Percentiles rank a stretch among this genome's conserved stretches.
Conservation (phyloP, 1,140 invertebrate species). For the Chrysomallon squamiferum region DNA sequence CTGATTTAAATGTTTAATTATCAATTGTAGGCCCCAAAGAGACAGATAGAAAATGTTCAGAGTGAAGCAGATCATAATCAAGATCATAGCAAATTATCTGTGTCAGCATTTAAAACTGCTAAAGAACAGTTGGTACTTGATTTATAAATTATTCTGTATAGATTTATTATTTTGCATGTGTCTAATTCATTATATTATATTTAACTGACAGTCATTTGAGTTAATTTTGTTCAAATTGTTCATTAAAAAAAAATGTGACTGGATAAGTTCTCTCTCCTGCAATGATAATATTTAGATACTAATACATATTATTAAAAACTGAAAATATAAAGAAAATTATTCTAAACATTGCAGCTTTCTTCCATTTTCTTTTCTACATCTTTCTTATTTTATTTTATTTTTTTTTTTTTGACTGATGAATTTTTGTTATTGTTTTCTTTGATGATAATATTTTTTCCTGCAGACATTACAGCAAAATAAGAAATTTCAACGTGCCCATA, state of each 20-base stretch:
- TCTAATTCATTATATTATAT: neutral
- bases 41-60: neutral
- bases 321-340: too few relatives aligned
- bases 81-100: neutral
- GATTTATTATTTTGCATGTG: neutral
- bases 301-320: neutral
- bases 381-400: neutral
- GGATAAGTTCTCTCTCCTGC: neutral
- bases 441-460: neutral
- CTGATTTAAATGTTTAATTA: neutral
- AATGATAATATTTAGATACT: neutral
- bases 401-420: neutral
- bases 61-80: too few relatives aligned
- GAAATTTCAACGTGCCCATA: neutral
- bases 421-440: neutral
- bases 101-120: conserved; percentile 1
- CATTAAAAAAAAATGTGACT: neutral
- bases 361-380: too few relatives aligned
- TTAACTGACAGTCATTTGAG: neutral
- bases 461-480: neutral
- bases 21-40: neutral
- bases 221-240: neutral
- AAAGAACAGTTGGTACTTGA: neutral
- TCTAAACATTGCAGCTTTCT: too few relatives aligned
- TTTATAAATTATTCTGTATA: neutral